phyloP scores from a whole-genome alignment of 1,140 invertebrate species.

The Papilio aristodemus region DNA sequence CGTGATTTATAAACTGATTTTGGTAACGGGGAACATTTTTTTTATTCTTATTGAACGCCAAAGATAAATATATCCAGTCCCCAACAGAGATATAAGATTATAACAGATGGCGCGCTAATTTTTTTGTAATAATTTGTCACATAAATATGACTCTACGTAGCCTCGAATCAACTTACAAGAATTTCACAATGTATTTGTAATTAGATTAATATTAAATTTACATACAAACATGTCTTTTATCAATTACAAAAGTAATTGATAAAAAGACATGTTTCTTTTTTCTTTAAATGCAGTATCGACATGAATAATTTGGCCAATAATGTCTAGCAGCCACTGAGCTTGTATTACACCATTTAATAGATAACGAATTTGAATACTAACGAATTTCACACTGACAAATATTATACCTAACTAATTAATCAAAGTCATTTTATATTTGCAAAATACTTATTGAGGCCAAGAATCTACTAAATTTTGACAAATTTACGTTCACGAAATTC shows the following conservation, averaged over 20 bases:
- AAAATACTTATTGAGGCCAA: background rate
- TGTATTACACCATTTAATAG: background rate
- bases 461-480: background rate
- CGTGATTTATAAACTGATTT: too few relatives aligned
- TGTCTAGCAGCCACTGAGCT: background rate
- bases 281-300: background rate
- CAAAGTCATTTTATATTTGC: conserved; percentile 21
- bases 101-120: too few relatives aligned
- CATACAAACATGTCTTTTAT: too few relatives aligned
- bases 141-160: too few relatives aligned
- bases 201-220: background rate
- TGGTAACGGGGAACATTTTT: too few relatives aligned
- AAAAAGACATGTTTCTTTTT: background rate
- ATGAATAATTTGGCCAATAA: background rate
- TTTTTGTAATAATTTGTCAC: too few relatives aligned
- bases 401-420: conserved; percentile 2
- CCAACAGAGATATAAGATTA: too few relatives aligned
- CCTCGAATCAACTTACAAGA: too few relatives aligned
- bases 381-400: conserved; percentile 14
- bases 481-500: background rate
- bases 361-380: background rate
- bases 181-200: too few relatives aligned
- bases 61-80: too few relatives aligned
- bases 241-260: background rate
- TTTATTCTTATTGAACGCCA: too few relatives aligned